Evolutionary conservation across 1,140 invertebrate genomes (phyloP).

Genomic region (Eubasilissa regina): DNA sequence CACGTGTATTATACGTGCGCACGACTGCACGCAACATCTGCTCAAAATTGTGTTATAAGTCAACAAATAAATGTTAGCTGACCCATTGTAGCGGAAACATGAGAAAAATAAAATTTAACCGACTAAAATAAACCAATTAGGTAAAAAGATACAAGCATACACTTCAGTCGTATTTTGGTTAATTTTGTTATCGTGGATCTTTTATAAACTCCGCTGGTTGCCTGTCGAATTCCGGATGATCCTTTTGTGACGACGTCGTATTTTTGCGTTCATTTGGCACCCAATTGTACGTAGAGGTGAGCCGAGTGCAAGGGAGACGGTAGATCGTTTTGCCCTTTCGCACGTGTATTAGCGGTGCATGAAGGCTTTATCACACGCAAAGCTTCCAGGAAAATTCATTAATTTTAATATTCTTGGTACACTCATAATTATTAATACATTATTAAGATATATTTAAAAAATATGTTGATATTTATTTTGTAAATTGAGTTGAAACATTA

Average conservation of each 20-base stretch:
- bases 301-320: not conserved
- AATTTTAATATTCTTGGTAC: no score
- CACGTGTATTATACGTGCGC: conserved; percentile 1
- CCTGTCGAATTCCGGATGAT: conserved; percentile 3
- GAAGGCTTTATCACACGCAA: not conserved
- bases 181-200: not conserved
- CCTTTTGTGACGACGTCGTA: conserved; percentile 42
- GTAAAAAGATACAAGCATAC: not conserved
- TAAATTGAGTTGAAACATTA: no score
- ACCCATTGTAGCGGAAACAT: conserved; percentile 25
- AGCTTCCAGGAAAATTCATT: no score
- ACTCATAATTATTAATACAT: no score
- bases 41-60: not conserved
- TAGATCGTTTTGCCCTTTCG: not conserved
- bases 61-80: conserved; percentile 34
- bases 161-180: no score
- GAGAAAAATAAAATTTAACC: not conserved
- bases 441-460: no score
- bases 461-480: no score
- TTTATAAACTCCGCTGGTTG: not conserved
- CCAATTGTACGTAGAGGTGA: conserved; percentile 53
- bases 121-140: not conserved
- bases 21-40: conserved; percentile 11
- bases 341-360: conserved; percentile 33
- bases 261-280: conserved; percentile 56